Base-by-base conservation (phyloP, 2,888 invertebrate genomes). In the Vesta saturnalis region DNA sequence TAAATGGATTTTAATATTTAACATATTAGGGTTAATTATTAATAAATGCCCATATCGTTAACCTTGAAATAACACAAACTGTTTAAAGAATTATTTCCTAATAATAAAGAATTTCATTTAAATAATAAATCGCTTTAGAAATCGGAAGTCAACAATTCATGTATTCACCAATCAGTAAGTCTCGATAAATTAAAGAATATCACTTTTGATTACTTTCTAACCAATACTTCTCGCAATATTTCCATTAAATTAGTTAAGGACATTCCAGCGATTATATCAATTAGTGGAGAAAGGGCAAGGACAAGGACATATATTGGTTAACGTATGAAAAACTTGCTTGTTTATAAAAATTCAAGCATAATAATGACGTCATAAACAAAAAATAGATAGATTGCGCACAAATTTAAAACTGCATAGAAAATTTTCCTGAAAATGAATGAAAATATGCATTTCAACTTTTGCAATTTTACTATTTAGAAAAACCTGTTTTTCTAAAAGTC, bases 261-360 rank as follows among this genome's bases (percentile, higher is more conserved):
- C 52, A 52, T 52, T 52, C 52, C 52, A 52, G n/a, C 21, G 19
- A 52, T 52, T 52, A 52, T 52, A 19, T n/a, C 52, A 52, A 52
- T 18, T 52, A 52, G 19, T 19, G 19, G 52, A 52, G 52, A 52
- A 52, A 52, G 52, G 52, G 52, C 52, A 52, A 52, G 52, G 52
- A 52, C 52, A 52, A 52, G 52, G 52, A 18, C 52, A 52, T n/a
- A n/a, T 39, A 39, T 39, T 39, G 39, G 39, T 39, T n/a, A 39
- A 39, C n/a, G n/a, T 39, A 39, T n/a, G n/a, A 39, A 39, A 30
- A 39, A 39, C 39, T n/a, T 39, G 39, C 2, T 39, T 39, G 39
- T 39, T 39, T 39, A n/a, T 39, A 39, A 39, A 39, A 39, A n/a
- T n/a, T 2, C n/a, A 39, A 39, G 39, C 39, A 23, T 23, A 23